Percentiles rank a stretch among this genome's conserved stretches.
Evolutionary conservation across 1,140 invertebrate species (phyloP).

Genomic region (Aphis gossypii): DNA sequence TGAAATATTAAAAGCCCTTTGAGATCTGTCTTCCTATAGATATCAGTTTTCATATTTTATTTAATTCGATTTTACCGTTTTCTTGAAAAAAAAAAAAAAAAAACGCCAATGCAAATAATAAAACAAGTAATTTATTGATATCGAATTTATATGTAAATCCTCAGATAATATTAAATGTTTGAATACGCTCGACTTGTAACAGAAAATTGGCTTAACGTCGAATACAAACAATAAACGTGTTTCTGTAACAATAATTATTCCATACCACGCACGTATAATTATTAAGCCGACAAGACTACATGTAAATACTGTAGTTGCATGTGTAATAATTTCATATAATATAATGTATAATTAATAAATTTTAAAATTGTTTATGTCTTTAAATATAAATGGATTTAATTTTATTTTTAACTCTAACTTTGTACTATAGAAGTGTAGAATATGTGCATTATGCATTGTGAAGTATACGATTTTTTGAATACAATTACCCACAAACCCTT

Average conservation of each 20-base stretch:
- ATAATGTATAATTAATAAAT: background rate
- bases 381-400: background rate
- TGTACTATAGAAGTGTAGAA: no score
- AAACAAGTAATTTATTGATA: background rate
- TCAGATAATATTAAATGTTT: background rate
- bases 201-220: background rate
- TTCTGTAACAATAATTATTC: constrained; percentile 4
- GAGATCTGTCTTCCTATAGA: background rate
- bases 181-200: background rate
- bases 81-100: background rate
- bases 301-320: background rate
- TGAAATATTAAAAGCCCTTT: background rate
- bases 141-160: background rate
- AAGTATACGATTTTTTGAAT: background rate
- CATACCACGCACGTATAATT: background rate
- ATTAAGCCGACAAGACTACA: background rate
- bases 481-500: background rate
- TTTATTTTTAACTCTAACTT: background rate
- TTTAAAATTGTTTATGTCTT: background rate
- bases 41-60: background rate
- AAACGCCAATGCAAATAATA: background rate
- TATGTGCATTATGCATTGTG: background rate
- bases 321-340: background rate
- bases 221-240: constrained; percentile 6
- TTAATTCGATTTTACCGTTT: background rate